Conservation (phyloP, 2,113 vertebrate species). For the Aegypius monachus region DNA sequence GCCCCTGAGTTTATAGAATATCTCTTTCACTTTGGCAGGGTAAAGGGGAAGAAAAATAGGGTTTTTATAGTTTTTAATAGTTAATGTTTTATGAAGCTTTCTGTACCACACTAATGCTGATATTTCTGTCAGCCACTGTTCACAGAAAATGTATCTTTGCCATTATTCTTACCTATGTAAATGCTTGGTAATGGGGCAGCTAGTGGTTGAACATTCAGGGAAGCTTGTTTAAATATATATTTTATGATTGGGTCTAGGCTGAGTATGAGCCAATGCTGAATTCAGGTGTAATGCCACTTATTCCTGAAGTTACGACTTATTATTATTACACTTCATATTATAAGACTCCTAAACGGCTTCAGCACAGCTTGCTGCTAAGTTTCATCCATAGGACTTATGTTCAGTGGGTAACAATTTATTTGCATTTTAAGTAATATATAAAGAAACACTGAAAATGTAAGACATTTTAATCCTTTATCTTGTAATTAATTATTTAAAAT, state of each 20-base stretch:
- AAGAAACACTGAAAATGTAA: not conserved
- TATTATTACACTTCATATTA: not conserved
- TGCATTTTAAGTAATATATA: not conserved
- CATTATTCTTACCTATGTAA: not conserved
- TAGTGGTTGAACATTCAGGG: not conserved
- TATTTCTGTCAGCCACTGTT: not conserved
- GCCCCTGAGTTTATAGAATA: not conserved
- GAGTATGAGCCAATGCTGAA: not conserved
- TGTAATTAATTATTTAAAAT: not conserved
- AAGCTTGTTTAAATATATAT: not conserved
- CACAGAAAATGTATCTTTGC: not conserved
- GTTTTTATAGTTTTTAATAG: not conserved
- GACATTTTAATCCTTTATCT: not conserved
- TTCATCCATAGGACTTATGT: not conserved
- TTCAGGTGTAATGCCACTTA: not conserved
- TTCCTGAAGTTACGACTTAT: not conserved
- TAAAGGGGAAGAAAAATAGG: not conserved
- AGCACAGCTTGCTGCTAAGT: not conserved
- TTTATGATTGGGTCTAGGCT: not conserved
- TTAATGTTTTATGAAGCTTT: not conserved
- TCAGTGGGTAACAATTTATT: not conserved
- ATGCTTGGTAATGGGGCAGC: not conserved
- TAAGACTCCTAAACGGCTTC: not conserved
- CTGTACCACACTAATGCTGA: not conserved
- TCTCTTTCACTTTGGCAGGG: not conserved